phyloP scores from a whole-genome alignment of 2,888 invertebrate genomes.

The Chymomyza caudatula region DNA sequence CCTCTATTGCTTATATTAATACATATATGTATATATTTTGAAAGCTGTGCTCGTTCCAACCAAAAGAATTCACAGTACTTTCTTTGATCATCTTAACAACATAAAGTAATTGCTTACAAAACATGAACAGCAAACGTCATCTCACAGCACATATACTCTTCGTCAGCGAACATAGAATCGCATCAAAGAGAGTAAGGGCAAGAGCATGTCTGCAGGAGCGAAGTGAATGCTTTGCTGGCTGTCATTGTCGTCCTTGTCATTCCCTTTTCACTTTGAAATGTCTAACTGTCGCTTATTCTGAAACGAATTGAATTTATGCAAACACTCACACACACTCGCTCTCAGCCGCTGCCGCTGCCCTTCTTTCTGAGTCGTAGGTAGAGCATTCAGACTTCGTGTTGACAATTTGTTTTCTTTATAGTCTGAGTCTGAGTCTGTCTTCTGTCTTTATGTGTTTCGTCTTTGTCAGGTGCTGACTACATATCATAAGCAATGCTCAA shows the following conservation, averaged over 20 bases:
- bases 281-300: conserved; percentile 61
- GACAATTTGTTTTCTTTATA: not conserved
- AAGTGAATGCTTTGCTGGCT: not conserved
- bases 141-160: too few relatives aligned
- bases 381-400: not conserved
- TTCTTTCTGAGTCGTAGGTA: not conserved
- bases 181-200: not conserved
- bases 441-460: not conserved
- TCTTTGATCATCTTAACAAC: too few relatives aligned
- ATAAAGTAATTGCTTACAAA: too few relatives aligned
- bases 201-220: not conserved
- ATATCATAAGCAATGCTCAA: conserved; percentile 74
- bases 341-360: not conserved
- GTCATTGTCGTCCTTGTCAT: not conserved
- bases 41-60: too few relatives aligned
- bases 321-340: conserved; percentile 33
- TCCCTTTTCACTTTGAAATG: conserved; percentile 8
- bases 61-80: too few relatives aligned
- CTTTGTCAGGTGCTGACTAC: conserved; percentile 62
- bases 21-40: too few relatives aligned
- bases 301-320: conserved; percentile 67
- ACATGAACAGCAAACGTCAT: too few relatives aligned
- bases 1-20: too few relatives aligned
- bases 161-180: not conserved
- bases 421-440: not conserved